Evolutionary conservation across 1,140 invertebrate genomes (phyloP), one percentile per base, ranked within the genome.

Genomic region (Pomacea maculata): DNA sequence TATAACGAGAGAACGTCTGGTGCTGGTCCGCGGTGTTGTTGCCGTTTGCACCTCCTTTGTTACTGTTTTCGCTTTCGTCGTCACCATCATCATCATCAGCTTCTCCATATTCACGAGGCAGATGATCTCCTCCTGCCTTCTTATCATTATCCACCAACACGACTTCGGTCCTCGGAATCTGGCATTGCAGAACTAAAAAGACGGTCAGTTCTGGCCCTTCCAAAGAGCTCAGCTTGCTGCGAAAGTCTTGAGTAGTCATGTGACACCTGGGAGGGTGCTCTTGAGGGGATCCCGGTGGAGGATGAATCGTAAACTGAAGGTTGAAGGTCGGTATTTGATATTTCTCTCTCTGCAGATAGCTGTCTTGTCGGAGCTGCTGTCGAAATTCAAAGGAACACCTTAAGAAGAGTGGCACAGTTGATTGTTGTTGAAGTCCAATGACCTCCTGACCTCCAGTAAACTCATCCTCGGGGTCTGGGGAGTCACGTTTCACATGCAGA

Each of bases 71-170:
- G 55, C 9, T 57, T 64, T 63, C 25, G 17, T 29, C 19, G 19
- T 45, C 29, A 52, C 29, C 17, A 17, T 19, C 25, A 25, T 45
- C 34, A 45, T 45, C 34, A 45, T 6, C 34, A 4, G 34, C 34
- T 45, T 45, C 34, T 45, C 34, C 5, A 8, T 52, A 1, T 6
- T 61, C 8, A 9, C 11, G 1, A 17, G 15, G 15, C 11, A 8
- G 71, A 54, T 6, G 0, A 17, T 61, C n/a, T 34, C 19, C 9
- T 73, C 19, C 71, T 14, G 2, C 25, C 9, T 12, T 29, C 61
- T 77, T 67, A 3, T 21, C 77, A 14, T 78, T n/a, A 17, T 78
- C 65, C 45, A 70, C 5, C 9, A 78, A 71, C 34, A 57, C 25
- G 17, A 78, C 45, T 6, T 78, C 45, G 4, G 77, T 71, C 6